Evolutionary conservation across 2,113 vertebrate genomes (phyloP).

Genomic region (Nothoprocta perdicaria): DNA sequence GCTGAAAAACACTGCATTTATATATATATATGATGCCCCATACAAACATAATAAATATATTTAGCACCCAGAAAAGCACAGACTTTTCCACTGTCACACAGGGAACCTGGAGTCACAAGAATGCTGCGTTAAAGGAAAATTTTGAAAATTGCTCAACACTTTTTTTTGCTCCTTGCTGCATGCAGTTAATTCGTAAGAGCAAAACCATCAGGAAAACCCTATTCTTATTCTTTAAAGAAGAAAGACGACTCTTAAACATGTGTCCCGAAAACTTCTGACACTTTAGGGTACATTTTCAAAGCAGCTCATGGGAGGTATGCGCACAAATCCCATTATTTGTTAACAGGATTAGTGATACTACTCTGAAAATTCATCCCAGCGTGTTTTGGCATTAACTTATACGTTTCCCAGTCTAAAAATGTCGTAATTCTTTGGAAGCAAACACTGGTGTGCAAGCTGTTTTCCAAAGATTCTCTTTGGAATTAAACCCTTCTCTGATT

Average conservation of each 20-base stretch:
- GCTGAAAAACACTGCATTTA: not conserved
- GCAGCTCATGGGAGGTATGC: not conserved
- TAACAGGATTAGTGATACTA: constrained; percentile 34
- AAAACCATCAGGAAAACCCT: not conserved
- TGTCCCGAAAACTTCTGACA: not conserved
- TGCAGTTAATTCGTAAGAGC: not conserved
- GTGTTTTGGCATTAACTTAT: not conserved
- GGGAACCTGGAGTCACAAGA: not conserved
- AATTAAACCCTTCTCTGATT: not conserved
- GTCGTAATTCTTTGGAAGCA: not conserved
- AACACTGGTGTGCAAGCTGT: not conserved
- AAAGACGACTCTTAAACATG: not conserved
- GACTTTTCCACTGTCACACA: not conserved
- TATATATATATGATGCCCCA: not conserved
- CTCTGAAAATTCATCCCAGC: constrained; percentile 35
- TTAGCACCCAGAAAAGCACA: not conserved
- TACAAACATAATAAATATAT: not conserved
- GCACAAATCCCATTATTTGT: constrained; percentile 53
- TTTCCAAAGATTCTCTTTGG: not conserved
- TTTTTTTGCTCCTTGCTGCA: not conserved
- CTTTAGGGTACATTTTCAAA: constrained; percentile 28
- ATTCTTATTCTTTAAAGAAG: not conserved
- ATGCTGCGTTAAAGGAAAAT: not conserved
- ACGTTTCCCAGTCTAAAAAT: not conserved
- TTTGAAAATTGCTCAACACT: not conserved